Base-by-base conservation (phyloP, 1,140 invertebrate genomes). In the Cherax quadricarinatus region DNA sequence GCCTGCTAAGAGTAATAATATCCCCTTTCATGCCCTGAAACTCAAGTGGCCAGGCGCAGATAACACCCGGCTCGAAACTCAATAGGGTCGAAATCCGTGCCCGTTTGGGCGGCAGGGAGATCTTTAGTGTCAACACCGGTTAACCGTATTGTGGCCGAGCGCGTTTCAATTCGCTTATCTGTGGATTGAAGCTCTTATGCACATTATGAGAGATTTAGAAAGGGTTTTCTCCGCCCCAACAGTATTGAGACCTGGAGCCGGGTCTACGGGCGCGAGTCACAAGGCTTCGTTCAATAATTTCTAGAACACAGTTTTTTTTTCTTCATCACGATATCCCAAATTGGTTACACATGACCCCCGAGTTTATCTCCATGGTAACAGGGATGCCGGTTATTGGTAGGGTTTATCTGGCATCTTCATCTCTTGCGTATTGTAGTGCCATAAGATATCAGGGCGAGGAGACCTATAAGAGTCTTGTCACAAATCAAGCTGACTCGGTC, bases 181-280 rank as follows among this genome's bases (percentile, higher is more conserved):
- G 90, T 41, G 85, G 90, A 91, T 91, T 91, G 90, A 91, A 82
- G 82, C 90, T 87, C 90, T 91, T 91, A 91, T 86, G 84, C 84
- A 91, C 90, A 91, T 91, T 91, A 91, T 91, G 90, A 91, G 90
- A 86, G 90, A 91, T 91, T 91, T 91, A 91, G 90, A 79, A 86
- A 91, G 85, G 85, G 90, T 86, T 90, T 41, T 91, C 90, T 91
- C 90, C 90, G 83, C 90, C 90, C 90, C 75, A 83, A 91, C 90
- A 91, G 73, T 91, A 91, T 91, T 86, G 90, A 86, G 84, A 91
- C 70, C 85, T 82, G 83, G n/a, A 41, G 75, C 60, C 30, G 48
- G 78, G 78, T 75, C 49, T 82, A 41, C 41, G 48, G 66, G 88
- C 30, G 62, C 80, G 49, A 24, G 73, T 60, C 78, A 18, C 53